Conservation (phyloP, 2,113 vertebrate genomes). For the Alethe castanea region DNA sequence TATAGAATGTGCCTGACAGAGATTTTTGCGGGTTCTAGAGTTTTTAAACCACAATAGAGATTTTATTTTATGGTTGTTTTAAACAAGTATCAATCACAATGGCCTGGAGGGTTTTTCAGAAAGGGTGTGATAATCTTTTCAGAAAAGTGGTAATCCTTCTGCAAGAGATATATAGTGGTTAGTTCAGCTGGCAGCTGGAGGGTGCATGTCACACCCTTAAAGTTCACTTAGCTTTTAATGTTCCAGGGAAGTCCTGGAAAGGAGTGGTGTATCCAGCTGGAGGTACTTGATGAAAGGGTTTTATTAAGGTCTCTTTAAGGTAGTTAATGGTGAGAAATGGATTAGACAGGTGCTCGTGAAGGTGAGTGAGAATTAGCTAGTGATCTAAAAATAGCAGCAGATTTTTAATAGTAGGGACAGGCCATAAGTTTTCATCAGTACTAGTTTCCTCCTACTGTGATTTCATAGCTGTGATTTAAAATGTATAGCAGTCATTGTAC, state of each 20-base stretch:
- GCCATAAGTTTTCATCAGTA: not conserved
- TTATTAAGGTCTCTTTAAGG: not conserved
- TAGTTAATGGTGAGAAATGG: conserved; percentile 25
- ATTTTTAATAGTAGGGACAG: not conserved
- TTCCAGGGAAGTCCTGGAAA: not conserved
- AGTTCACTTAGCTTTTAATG: not conserved
- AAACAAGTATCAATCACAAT: not conserved
- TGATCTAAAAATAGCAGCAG: conserved; percentile 42
- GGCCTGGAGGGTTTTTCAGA: not conserved
- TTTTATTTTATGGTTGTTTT: not conserved
- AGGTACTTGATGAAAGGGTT: not conserved
- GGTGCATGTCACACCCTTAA: not conserved
- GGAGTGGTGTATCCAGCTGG: not conserved
- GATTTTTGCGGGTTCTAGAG: not conserved
- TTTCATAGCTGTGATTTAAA: not conserved
- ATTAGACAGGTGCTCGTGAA: conserved; percentile 12
- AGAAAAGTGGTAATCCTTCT: not conserved
- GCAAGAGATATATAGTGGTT: not conserved
- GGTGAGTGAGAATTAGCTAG: conserved; percentile 33
- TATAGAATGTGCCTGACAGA: not conserved
- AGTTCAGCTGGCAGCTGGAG: not conserved
- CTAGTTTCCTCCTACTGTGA: not conserved
- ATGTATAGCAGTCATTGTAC: not conserved
- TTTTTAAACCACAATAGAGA: not conserved
- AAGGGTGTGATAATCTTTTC: not conserved